Percentiles rank a stretch among this genome's conserved stretches.
These are phyloP conservation scores for Hetaerina titia DNA, from an alignment of 2,888 invertebrate species.

Conservation along the genomic window DNA sequence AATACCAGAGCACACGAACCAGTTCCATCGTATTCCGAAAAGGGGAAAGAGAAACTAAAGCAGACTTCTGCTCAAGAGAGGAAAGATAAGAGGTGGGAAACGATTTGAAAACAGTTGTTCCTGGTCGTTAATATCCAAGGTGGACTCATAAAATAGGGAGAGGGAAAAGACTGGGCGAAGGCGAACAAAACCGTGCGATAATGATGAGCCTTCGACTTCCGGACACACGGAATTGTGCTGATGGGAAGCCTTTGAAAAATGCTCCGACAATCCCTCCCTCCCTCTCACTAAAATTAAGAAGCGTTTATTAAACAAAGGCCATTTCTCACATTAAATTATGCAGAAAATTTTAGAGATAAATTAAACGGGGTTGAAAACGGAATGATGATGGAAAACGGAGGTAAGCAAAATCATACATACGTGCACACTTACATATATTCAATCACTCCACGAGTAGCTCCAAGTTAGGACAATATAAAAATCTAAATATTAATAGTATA, in stretches of 20 bases:
- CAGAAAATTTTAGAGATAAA: no score
- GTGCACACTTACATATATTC: no score
- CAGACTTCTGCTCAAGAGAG: not conserved
- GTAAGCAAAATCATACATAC: no score
- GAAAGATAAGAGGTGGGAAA: not conserved
- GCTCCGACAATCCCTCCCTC: not conserved
- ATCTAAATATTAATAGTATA: no score
- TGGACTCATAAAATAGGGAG: not conserved
- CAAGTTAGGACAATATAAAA: no score
- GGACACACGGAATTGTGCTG: not conserved
- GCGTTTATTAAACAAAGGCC: not conserved
- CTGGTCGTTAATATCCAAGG: not conserved
- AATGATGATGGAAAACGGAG: no score
- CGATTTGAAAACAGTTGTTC: slow-evolving; percentile 26
- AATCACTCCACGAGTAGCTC: no score
- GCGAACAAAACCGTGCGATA: not conserved
- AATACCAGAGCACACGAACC: not conserved
- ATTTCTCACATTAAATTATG: no score
- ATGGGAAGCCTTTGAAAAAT: not conserved
- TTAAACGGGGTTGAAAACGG: no score
- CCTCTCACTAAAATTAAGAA: not conserved
- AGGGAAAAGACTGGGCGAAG: not conserved
- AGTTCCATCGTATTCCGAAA: not conserved
- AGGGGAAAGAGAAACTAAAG: slow-evolving; percentile 7
- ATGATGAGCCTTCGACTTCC: not conserved